phyloP scores from a whole-genome alignment of 2,113 vertebrate genomes.

The Scopus umbretta region DNA sequence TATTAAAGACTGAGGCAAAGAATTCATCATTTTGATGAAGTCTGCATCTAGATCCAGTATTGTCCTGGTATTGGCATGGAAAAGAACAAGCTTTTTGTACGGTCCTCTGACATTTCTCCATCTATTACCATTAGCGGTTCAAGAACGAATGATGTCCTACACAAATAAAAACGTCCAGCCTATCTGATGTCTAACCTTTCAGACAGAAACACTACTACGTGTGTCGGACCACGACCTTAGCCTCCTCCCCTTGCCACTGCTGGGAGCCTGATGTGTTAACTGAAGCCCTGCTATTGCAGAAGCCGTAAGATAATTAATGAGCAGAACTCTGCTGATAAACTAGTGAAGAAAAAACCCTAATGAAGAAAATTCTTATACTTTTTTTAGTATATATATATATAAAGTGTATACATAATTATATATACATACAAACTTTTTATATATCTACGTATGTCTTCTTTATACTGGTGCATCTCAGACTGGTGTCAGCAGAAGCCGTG shows the following conservation, averaged over 20 bases:
- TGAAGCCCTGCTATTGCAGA: not conserved
- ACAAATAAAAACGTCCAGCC: not conserved
- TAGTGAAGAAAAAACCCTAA: not conserved
- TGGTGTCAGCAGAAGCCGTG: not conserved
- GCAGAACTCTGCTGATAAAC: not conserved
- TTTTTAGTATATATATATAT: not conserved
- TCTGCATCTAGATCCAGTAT: not conserved
- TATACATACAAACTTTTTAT: not conserved
- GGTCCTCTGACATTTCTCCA: not conserved
- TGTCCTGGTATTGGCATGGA: not conserved
- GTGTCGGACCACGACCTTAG: not conserved
- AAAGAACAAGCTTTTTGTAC: not conserved
- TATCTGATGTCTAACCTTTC: not conserved
- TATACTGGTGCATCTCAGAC: not conserved
- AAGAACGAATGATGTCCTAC: not conserved
- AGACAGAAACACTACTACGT: rapidly evolving
- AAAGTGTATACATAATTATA: not conserved
- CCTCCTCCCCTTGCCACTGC: not conserved
- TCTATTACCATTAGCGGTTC: not conserved
- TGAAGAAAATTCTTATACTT: not conserved
- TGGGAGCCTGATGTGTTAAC: not conserved
- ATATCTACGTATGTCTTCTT: not conserved
- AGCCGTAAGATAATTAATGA: not conserved
- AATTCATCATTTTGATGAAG: not conserved
- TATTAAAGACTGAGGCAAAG: too few species aligned